Percentiles rank a stretch among this genome's conserved stretches.
These are phyloP conservation scores for Chamaedrilus cognettii DNA, from an alignment of 2,888 invertebrate genomes.

Conservation along the genomic window DNA sequence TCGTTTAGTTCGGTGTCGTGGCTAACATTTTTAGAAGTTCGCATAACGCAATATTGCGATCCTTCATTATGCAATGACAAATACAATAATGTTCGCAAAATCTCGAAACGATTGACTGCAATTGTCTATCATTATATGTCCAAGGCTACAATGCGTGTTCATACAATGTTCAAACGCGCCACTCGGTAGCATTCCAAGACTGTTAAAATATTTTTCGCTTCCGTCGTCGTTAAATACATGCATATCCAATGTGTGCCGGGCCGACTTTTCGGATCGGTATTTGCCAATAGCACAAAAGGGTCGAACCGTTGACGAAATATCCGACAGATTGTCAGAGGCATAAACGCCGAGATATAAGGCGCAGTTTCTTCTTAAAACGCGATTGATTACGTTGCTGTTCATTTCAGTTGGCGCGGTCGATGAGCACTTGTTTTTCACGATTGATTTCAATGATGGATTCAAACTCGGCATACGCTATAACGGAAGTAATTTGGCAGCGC, in stretches of 20 bases:
- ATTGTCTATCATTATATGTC: neutral
- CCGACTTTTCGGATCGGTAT: neutral
- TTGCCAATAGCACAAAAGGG: neutral
- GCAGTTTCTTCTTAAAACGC: neutral
- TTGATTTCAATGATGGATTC: constrained; percentile 10
- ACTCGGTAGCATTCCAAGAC: neutral
- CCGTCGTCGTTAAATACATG: neutral
- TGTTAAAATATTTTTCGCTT: constrained; percentile 8
- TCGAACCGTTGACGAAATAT: too few relatives aligned
- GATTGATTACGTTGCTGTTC: neutral
- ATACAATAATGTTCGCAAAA: neutral
- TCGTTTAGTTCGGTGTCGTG: neutral
- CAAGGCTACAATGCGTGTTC: neutral
- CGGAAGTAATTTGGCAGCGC: neutral
- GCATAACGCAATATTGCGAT: too few relatives aligned
- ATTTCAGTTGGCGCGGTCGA: constrained; percentile 12
- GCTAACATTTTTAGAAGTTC: too few relatives aligned
- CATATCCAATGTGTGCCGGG: neutral
- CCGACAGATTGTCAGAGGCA: neutral
- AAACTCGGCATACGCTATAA: constrained; percentile 14
- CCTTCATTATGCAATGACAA: too few relatives aligned
- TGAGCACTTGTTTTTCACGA: neutral
- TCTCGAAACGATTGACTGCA: neutral
- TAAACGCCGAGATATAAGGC: neutral
- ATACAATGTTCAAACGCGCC: neutral